These are phyloP conservation scores for Girardia tigrina DNA, from an alignment of 2,888 invertebrate genomes.

Conservation along the genomic window DNA sequence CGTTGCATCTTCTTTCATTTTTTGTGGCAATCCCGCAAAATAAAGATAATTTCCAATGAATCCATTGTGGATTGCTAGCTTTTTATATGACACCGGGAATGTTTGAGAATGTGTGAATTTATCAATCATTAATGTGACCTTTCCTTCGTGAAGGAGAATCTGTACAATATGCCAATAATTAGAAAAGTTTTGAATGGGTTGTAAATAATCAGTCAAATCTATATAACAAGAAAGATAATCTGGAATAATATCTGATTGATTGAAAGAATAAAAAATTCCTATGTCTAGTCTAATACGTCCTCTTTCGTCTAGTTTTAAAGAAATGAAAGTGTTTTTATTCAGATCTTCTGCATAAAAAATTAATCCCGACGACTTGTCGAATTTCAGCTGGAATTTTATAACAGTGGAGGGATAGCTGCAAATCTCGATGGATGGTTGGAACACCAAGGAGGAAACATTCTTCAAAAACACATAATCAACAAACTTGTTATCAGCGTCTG, in stretches of 20 bases:
- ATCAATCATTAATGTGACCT: background rate
- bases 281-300: constrained; percentile 11
- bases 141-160: background rate
- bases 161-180: background rate
- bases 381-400: background rate
- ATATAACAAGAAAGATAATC: constrained; percentile 17
- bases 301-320: background rate
- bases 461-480: background rate
- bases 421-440: background rate
- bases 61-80: background rate
- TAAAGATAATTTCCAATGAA: background rate
- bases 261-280: background rate
- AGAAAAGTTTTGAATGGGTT: background rate
- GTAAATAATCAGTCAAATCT: background rate
- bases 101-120: constrained; percentile 23
- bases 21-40: constrained; percentile 11
- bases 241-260: background rate
- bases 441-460: background rate
- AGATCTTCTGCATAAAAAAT: constrained; percentile 1
- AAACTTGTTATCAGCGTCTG: background rate
- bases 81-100: background rate
- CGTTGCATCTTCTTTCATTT: constrained; percentile 10
- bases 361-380: background rate
- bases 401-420: background rate
- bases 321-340: background rate